Evolutionary conservation across 1,140 invertebrate species (phyloP).

Genomic region (Globodera rostochiensis): DNA sequence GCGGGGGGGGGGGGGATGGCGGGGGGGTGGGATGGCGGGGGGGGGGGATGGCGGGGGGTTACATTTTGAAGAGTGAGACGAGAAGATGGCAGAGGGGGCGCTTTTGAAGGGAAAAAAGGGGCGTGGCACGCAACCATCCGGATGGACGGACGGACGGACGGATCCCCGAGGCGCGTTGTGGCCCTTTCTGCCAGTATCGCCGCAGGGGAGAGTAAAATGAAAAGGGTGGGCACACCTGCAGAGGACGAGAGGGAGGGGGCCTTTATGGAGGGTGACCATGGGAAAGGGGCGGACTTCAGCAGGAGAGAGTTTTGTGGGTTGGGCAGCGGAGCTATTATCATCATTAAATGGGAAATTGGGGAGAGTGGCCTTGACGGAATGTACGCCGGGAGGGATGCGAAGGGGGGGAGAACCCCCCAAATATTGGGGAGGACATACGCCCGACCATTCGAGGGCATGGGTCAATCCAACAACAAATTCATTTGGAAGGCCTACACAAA

Average conservation of each 20-base stretch:
- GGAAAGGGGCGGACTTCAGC: not conserved
- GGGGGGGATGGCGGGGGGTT: too few relatives aligned
- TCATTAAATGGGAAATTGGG: not conserved
- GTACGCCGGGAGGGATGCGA: not conserved
- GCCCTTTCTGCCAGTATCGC: not conserved
- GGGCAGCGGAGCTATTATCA: not conserved
- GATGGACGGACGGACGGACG: not conserved
- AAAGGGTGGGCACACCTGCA: not conserved
- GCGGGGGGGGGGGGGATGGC: too few relatives aligned
- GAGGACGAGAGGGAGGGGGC: not conserved
- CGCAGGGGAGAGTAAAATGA: not conserved
- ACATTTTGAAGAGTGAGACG: not conserved
- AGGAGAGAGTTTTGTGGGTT: not conserved
- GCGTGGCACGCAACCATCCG: not conserved
- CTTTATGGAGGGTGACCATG: constrained; percentile 1
- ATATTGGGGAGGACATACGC: too few relatives aligned
- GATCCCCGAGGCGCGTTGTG: not conserved
- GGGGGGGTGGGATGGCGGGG: too few relatives aligned
- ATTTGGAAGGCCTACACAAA: not conserved
- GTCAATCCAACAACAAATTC: not conserved
- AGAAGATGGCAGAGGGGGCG: not conserved
- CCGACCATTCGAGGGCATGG: not conserved
- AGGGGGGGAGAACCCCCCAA: not conserved
- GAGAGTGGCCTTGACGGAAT: not conserved
- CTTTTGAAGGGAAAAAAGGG: not conserved